A percentile compares a stretch with the other conserved stretches of the same genome.
These are phyloP conservation scores for Myripristis jacobus DNA, from an alignment of 2,797 vertebrate species.

Conservation along the genomic window DNA sequence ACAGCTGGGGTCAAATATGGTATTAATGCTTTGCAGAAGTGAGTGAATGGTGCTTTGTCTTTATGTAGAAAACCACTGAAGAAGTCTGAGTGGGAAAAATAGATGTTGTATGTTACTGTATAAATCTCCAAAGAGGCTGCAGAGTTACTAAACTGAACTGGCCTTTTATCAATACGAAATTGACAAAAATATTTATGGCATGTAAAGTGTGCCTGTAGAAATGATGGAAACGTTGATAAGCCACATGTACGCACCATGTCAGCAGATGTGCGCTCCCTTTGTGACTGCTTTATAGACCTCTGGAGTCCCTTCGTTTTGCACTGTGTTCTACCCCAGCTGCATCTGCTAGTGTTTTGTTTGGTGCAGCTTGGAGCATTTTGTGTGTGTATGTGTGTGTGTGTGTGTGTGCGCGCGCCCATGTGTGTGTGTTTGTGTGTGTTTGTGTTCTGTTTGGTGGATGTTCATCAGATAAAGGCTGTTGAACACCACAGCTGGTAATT, in stretches of 20 bases:
- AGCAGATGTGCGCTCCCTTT: conserved; percentile 68
- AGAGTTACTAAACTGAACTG: conserved; percentile 15
- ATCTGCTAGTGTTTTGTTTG: conserved; percentile 78
- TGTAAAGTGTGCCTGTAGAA: conserved; percentile 19
- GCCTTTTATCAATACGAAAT: neutral
- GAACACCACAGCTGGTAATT: conserved; percentile 72
- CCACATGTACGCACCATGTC: conserved; percentile 58
- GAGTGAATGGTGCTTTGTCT: conserved; percentile 58
- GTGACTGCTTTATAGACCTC: conserved; percentile 68
- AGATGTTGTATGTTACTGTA: conserved; percentile 18
- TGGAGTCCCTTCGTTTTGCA: conserved; percentile 54
- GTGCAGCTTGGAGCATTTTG: conserved; percentile 59
- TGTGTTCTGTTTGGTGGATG: conserved; percentile 67
- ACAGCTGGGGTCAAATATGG: conserved; percentile 57
- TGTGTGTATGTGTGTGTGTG: conserved; percentile 28
- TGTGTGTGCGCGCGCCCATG: conserved; percentile 16
- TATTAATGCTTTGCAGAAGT: conserved; percentile 61
- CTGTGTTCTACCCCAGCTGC: conserved; percentile 56
- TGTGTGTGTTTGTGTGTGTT: conserved; percentile 37
- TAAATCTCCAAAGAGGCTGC: conserved; percentile 11
- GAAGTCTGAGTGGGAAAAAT: conserved; percentile 22
- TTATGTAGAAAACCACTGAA: conserved; percentile 24
- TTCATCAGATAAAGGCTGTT: conserved; percentile 77
- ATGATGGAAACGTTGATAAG: conserved; percentile 25
- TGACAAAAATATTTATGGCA: conserved; percentile 20